These are phyloP conservation scores for Morpho helenor DNA, from an alignment of 2,888 invertebrate species.

Conservation along the genomic window DNA sequence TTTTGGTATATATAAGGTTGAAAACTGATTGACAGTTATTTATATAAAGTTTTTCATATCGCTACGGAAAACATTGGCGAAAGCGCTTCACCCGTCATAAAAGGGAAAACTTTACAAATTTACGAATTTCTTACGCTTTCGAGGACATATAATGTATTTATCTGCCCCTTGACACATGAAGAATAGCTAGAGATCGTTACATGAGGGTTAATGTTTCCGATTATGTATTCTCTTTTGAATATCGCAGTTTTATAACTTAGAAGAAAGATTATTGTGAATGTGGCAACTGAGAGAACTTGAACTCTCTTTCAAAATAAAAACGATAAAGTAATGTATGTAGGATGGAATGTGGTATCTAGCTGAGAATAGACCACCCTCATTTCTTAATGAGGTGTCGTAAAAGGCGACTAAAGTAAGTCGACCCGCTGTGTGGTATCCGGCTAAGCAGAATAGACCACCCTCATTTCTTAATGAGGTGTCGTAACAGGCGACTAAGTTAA, in stretches of 20 bases:
- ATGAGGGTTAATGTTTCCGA: conserved; percentile 54
- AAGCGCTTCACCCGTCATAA: conserved; percentile 69
- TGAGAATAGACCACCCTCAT: too few relatives aligned
- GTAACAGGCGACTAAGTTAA: too few relatives aligned
- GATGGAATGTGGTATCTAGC: too few relatives aligned
- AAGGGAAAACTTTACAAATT: conserved; percentile 77
- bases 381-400: too few relatives aligned
- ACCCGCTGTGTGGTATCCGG: too few relatives aligned
- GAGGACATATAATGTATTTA: conserved; percentile 75
- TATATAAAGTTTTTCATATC: conserved; percentile 70
- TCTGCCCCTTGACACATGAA: conserved; percentile 73
- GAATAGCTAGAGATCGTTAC: conserved; percentile 62
- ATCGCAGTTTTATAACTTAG: conserved; percentile 9
- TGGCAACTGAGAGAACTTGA: background rate
- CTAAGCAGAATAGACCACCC: too few relatives aligned
- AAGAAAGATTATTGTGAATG: background rate
- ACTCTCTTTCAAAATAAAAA: background rate
- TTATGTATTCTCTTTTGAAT: conserved; percentile 33
- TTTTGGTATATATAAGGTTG: conserved; percentile 30
- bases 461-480: too few relatives aligned
- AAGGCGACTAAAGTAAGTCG: too few relatives aligned
- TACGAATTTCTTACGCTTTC: conserved; percentile 75
- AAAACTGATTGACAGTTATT: conserved; percentile 28
- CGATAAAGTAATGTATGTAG: too few relatives aligned
- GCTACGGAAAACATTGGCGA: conserved; percentile 66